Evolutionary conservation across 2,888 invertebrate genomes (phyloP), one percentile per base, ranked within the genome.

Genomic region (Cotesia congregata): DNA sequence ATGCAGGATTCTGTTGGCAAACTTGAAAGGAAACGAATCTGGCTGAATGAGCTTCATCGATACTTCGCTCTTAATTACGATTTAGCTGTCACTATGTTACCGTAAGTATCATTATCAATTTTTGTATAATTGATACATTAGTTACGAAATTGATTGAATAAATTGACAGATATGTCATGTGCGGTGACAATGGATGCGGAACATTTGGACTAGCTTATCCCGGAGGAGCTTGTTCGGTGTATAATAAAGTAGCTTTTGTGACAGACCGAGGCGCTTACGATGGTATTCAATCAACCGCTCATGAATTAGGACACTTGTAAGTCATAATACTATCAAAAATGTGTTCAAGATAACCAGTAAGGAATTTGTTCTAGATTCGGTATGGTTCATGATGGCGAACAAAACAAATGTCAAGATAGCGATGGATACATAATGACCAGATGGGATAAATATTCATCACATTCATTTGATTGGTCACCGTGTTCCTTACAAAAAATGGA

Each of bases 241-340:
- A 77, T 9, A 39, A 38, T 64, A 76, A 74, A 20, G 77, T 74
- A 7, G 39, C 72, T 6, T 67, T 80, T 1, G 64, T 80, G 12
- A 75, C 62, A 61, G 80, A 80, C 60, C 75, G 71, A 12, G 79
- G 77, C 65, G 77, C 67, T 64, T 80, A 77, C 72, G 74, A 75
- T 38, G 80, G 79, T 15, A 73, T 79, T 40, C 71, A 76, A 41
- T 74, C 79, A 0, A 76, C 78, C 38, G 77, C 77, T 9, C 80
- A 80, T 68, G 80, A 80, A 71, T 74, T 80, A 41, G 80, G 80
- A 17, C 80, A 80, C 60, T 76, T 78, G 80, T 79, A 67, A 77
- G 79, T 79, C 20, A 20, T 1, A 59, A 12, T 59, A 59, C 5
- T 3, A 12, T 5, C 2, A 59, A 59, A 59, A 12, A 12, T 3